Evolutionary conservation across 2,888 invertebrate species (phyloP).

Genomic region (Gisinianus flammeolus): DNA sequence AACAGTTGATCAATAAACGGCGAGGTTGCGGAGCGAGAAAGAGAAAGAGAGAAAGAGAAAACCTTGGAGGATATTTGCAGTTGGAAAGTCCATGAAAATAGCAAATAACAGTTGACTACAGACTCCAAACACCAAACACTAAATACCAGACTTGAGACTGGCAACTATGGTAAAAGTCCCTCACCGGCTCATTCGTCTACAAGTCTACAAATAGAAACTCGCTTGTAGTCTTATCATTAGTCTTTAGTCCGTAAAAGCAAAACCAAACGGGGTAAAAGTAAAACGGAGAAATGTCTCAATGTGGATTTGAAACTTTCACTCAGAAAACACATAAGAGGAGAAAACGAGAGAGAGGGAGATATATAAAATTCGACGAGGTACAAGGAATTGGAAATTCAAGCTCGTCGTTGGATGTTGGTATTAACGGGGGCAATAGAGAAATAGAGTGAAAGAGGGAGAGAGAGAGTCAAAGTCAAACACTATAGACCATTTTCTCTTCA

Average conservation of each 20-base stretch:
- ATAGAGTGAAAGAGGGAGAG: not conserved
- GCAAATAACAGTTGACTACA: not conserved
- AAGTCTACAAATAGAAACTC: too few species aligned
- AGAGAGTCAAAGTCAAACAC: not conserved
- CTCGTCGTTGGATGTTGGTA: not conserved
- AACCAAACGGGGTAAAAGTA: too few species aligned
- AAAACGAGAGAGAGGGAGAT: too few species aligned
- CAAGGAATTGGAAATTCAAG: not conserved
- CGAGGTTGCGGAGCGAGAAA: not conserved
- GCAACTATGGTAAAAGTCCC: too few species aligned
- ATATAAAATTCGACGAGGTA: too few species aligned
- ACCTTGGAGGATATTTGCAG: not conserved
- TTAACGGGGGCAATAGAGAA: not conserved
- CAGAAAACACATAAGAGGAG: too few species aligned
- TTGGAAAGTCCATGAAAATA: not conserved
- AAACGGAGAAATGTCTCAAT: too few species aligned
- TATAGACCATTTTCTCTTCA: not conserved
- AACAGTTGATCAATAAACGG: not conserved
- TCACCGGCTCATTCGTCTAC: too few species aligned
- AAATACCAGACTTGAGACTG: too few species aligned
- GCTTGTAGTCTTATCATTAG: too few species aligned
- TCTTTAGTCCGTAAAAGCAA: too few species aligned
- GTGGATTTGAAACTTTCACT: too few species aligned
- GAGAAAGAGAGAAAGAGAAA: not conserved
- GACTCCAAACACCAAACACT: not conserved